phyloP scores from a whole-genome alignment of 2,113 vertebrate genomes.

The Urocynchramus pylzowi region DNA sequence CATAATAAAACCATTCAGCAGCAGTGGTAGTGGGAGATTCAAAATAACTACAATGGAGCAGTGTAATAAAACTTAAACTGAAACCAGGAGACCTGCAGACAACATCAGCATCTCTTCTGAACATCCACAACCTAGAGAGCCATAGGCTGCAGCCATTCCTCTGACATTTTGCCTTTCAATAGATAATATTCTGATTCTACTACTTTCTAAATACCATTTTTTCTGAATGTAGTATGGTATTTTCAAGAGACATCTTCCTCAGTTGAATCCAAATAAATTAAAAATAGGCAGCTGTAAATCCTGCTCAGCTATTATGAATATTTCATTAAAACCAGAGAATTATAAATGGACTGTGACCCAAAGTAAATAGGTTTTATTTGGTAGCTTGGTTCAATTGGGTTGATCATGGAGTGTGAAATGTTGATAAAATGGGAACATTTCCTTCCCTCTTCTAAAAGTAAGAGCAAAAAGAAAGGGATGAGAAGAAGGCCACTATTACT shows the following conservation, averaged over 20 bases:
- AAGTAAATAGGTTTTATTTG: not conserved
- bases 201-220: not conserved
- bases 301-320: not conserved
- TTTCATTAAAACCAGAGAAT: not conserved
- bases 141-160: not conserved
- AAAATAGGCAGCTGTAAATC: not conserved
- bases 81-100: not conserved
- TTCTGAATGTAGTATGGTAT: not conserved
- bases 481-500: not conserved
- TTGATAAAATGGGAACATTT: not conserved
- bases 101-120: not conserved
- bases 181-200: not conserved
- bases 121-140: not conserved
- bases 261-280: not conserved
- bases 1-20: constrained; percentile 26
- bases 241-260: not conserved
- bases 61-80: not conserved
- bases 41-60: constrained; percentile 11
- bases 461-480: not conserved
- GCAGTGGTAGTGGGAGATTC: not conserved
- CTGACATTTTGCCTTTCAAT: not conserved
- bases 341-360: not conserved
- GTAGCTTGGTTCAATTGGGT: not conserved
- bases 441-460: not conserved
- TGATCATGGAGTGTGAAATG: not conserved